Evolutionary conservation across 2,113 vertebrate species (phyloP).

Genomic region (Marmota monax): DNA sequence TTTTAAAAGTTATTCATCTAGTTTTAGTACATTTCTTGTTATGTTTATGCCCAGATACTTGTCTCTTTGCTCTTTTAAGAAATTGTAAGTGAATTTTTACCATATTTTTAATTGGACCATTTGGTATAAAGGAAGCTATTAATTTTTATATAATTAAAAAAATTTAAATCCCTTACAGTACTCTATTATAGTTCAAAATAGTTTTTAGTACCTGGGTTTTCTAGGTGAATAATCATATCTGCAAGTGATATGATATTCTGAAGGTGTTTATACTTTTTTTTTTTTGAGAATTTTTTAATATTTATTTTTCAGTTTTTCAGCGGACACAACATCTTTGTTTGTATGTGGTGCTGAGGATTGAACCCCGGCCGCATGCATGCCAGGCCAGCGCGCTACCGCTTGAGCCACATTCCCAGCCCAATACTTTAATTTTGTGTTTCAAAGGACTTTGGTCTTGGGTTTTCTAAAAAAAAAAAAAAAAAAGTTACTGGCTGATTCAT

Average conservation of each 20-base stretch:
- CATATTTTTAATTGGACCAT: neutral
- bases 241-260: constrained; percentile 15
- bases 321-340: no score
- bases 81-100: constrained; percentile 49
- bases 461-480: constrained; percentile 13
- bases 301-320: no score
- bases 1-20: neutral
- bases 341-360: no score
- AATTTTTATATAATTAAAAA: neutral
- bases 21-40: constrained; percentile 36
- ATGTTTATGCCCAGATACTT: neutral
- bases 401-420: no score
- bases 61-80: neutral
- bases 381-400: no score
- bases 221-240: constrained; percentile 13
- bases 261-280: neutral
- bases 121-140: neutral
- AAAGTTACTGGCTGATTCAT: neutral
- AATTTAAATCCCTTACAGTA: constrained; percentile 5
- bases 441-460: neutral
- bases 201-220: constrained; percentile 1
- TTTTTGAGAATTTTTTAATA: no score
- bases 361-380: no score
- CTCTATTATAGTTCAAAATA: neutral
- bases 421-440: neutral